Base-by-base conservation (phyloP, 2,113 vertebrate species). In the Trichechus manatus region DNA sequence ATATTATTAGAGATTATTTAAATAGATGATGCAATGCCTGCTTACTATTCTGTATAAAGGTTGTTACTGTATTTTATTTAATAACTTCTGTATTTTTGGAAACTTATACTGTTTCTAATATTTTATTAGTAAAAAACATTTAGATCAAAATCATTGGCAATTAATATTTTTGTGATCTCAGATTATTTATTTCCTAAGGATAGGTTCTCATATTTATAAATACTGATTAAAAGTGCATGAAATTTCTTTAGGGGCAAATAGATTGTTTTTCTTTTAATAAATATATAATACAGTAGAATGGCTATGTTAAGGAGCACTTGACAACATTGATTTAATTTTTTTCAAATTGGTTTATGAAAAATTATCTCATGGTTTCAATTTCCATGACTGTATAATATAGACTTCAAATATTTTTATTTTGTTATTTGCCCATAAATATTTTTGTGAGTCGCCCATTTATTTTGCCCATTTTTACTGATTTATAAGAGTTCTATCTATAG, bases 21-120 rank as follows among this genome's bases (percentile, higher is more conserved):
- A 83, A 36, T 87, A 66, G 22, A 33, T 91, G 29, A 63, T 87
- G 56, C 36, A 44, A 68, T 33, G 1, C 9, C 36, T 66, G 4
- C 9, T 82, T 85, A 50, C 47, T 47, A 25, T 47, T 84, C 29
- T 42, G 14, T 91, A 61, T 81, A 39, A 47, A 70, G 27, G 20
- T 44, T 93, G 15, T 83, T 66, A 86, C 33, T 1, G 5, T 77
- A 39, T 84, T 91, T 87, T 83, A 82, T 82, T 70, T 74, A 96
- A 61, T 4, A 74, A 64, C 53, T 87, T 96, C 59, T 87, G 2
- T 56, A 70, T 59, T 75, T 5, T 29, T 68, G 23, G 14, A 25
- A 4, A 27, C 9, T 94, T 68, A 31, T 27, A n/a, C 8, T 88
- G 6, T 82, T 84, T 96, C 23, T 27, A n/a, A 14, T 68, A 80